Evolutionary conservation across 2,888 invertebrate species (phyloP).

Genomic region (Aporophyla lueneburgensis): DNA sequence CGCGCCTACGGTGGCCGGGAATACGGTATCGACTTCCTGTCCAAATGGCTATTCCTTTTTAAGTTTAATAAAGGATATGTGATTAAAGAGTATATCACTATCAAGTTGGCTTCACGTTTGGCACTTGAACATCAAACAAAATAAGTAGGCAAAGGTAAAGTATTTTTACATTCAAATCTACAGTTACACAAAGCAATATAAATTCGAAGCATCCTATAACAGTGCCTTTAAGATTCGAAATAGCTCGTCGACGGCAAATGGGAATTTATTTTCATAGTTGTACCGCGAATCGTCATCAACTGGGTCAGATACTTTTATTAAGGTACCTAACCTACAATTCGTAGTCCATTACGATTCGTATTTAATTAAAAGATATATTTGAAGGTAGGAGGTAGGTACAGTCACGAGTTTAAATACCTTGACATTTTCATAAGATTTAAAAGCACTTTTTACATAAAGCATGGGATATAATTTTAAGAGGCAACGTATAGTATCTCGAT

Average conservation of each 20-base stretch:
- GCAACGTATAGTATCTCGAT: too few species aligned
- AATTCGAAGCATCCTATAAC: conserved; percentile 15
- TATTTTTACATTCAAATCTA: background rate
- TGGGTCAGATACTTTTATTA: conserved; percentile 13
- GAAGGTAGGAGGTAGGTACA: background rate
- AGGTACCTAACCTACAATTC: background rate
- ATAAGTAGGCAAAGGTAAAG: background rate
- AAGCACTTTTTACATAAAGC: too few species aligned
- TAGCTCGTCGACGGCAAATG: conserved; percentile 9
- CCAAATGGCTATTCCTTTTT: too few species aligned
- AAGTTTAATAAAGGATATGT: background rate
- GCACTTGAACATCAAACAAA: background rate
- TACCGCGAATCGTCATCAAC: conserved; percentile 8
- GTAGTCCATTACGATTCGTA: background rate
- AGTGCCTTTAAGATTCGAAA: conserved; percentile 11
- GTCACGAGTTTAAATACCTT: too few species aligned
- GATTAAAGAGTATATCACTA: too few species aligned
- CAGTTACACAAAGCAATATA: conserved; percentile 19
- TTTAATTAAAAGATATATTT: conserved; percentile 17
- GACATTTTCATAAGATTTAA: too few species aligned
- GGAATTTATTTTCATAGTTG: conserved; percentile 39
- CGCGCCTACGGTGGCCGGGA: too few species aligned
- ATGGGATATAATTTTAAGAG: too few species aligned
- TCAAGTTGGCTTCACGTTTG: background rate
- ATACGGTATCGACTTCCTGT: too few species aligned